Percentiles rank a stretch among this genome's conserved stretches.
These are phyloP conservation scores for Neoitamus cyanurus DNA, from an alignment of 2,888 invertebrate genomes.

Conservation along the genomic window DNA sequence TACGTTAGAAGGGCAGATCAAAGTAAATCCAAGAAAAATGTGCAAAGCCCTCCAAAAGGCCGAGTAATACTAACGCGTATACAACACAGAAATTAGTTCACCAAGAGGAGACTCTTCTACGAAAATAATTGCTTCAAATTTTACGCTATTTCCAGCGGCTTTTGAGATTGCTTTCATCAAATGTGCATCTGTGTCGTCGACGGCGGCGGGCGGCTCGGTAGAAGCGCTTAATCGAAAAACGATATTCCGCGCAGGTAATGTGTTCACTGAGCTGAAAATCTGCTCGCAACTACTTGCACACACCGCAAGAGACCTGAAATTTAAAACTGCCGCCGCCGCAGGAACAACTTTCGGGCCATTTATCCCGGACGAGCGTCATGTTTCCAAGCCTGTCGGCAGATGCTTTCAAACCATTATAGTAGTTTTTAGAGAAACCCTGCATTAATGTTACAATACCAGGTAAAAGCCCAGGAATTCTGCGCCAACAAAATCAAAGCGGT, in stretches of 20 bases:
- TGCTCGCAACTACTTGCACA: slow-evolving; percentile 1
- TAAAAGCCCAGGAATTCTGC: background rate
- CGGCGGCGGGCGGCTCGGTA: background rate
- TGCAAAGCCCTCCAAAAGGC: background rate
- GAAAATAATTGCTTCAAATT: background rate
- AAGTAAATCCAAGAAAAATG: background rate
- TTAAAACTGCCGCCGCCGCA: background rate
- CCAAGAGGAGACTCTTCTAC: background rate
- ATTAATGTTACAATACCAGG: background rate
- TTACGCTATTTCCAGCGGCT: background rate
- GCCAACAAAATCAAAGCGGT: background rate
- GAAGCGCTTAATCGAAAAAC: slow-evolving; percentile 19
- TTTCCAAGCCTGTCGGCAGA: background rate
- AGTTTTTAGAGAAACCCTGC: background rate
- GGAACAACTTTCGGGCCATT: slow-evolving; percentile 2
- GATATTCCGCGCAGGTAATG: background rate
- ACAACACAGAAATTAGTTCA: background rate
- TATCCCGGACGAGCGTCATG: background rate
- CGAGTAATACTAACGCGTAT: background rate
- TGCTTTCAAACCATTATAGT: background rate
- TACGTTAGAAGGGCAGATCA: background rate
- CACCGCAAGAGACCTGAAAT: slow-evolving; percentile 23
- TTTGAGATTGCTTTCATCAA: background rate
- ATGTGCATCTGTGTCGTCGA: background rate
- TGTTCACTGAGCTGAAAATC: slow-evolving; percentile 23